Evolutionary conservation across 2,113 vertebrate species (phyloP), one percentile per base, ranked within the genome.

Genomic region (Brachirus orientalis): DNA sequence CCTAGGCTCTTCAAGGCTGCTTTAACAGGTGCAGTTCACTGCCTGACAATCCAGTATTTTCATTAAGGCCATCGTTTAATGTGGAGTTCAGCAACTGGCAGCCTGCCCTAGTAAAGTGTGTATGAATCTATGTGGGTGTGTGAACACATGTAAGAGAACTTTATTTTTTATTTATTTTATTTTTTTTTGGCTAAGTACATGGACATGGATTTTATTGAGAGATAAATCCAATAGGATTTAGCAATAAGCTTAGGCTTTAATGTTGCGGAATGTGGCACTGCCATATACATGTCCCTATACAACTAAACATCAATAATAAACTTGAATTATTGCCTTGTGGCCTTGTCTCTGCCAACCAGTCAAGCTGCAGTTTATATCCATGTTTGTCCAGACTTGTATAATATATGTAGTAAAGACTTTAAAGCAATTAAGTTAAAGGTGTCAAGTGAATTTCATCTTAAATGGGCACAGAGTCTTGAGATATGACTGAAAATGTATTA

Each of bases 41-140:
- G 41, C 22, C 63, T 63, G 68, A 76, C 77, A 56, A 53, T 57
- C 65, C 71, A 36, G 59, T 59, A 68, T 80, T 83, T 84, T 88
- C 69, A 89, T 88, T 84, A 82, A 80, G 54, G 63, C 72, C 59
- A 54, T 78, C 59, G 41, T 84, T 87, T 86, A 69, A 80, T 80
- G 74, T 44, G 22, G 62, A 81, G 52, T 78, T 81, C 38, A 69
- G 63, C 33, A 61, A 77, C 75, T 86, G 74, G 80, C 84, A 62
- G 44, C 55, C 17, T 64, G 73, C 72, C 50, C 28, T 17, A 54
- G 46, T 71, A 63, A 36, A 33, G 65, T 65, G 46, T 38, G 38
- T 59, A 18, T 43, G 40, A 18, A 13, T 47, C 10, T n/a, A 3
- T 7, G 10, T 47, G 16, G 28, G 18, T 16, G 38, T 22, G 45